These are phyloP conservation scores for Catocala sponsa DNA, from an alignment of 2,888 invertebrate genomes.

Conservation along the genomic window DNA sequence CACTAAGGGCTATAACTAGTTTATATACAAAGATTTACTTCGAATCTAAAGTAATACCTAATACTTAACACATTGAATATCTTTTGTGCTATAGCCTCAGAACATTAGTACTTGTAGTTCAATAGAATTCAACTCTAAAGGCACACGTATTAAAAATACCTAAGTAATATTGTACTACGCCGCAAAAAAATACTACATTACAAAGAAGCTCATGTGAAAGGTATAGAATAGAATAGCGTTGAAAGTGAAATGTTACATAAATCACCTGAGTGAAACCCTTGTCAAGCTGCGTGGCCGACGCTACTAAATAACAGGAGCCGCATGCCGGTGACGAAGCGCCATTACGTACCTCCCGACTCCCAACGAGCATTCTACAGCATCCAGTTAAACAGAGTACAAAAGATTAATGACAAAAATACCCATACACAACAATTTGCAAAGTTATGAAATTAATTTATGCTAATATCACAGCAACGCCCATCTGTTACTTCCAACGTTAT, in stretches of 20 bases:
- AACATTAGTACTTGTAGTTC: no score
- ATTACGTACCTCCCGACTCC: constrained; percentile 17
- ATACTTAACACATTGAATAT: no score
- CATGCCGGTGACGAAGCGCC: constrained; percentile 65
- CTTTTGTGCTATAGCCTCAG: no score
- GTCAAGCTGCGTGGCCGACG: constrained; percentile 63
- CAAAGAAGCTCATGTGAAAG: constrained; percentile 45
- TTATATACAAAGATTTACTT: no score
- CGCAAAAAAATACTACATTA: neutral
- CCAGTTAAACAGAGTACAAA: neutral
- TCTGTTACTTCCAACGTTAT: no score
- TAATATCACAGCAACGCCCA: no score
- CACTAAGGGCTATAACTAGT: no score
- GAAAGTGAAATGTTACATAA: constrained; percentile 81
- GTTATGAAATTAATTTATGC: no score
- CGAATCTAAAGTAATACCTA: no score
- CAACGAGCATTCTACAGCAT: neutral
- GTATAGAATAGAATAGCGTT: constrained; percentile 64
- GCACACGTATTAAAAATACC: neutral
- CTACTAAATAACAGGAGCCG: constrained; percentile 75
- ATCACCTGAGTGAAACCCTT: constrained; percentile 78
- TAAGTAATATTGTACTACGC: neutral
- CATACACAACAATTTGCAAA: no score
- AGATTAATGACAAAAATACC: neutral
- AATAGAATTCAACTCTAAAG: no score